A percentile compares a stretch with the other conserved stretches of the same genome.
Evolutionary conservation across 92 coral and sea anemone species (phyloP).

Genomic region (Parazoanthus swiftii): DNA sequence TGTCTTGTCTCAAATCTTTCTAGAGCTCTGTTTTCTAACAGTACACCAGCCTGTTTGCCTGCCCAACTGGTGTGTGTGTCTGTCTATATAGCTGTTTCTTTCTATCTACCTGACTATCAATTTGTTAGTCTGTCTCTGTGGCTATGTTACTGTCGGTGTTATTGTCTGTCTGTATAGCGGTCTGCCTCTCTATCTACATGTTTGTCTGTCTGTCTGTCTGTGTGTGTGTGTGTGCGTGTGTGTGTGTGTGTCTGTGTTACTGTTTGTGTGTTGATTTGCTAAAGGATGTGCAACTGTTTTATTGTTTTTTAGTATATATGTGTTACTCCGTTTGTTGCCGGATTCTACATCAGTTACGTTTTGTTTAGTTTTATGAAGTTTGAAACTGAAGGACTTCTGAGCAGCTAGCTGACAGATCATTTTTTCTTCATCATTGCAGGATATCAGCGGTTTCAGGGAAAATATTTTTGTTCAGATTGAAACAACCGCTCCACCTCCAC

Average conservation of each 20-base stretch:
- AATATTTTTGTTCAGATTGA: slow-evolving; percentile 95
- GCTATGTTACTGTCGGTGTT: too few species aligned
- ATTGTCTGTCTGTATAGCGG: too few species aligned
- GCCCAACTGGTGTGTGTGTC: background rate
- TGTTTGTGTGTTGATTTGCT: too few species aligned
- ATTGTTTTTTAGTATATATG: too few species aligned
- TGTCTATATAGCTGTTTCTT: background rate
- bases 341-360: background rate
- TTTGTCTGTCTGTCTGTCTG: too few species aligned
- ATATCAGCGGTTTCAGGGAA: slow-evolving; percentile 78
- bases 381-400: background rate
- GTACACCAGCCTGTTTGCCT: too few species aligned
- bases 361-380: background rate
- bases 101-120: background rate
- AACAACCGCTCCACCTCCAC: slow-evolving; percentile 93
- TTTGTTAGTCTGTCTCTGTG: too few species aligned
- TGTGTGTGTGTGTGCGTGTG: too few species aligned
- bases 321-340: background rate
- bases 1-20: slow-evolving; percentile 5
- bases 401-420: background rate
- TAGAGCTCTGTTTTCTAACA: background rate
- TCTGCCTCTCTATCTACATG: too few species aligned
- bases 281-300: too few species aligned
- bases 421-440: slow-evolving; percentile 41
- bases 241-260: too few species aligned